Conservation (phyloP, 2,888 invertebrate genomes). For the Noctua janthe region DNA sequence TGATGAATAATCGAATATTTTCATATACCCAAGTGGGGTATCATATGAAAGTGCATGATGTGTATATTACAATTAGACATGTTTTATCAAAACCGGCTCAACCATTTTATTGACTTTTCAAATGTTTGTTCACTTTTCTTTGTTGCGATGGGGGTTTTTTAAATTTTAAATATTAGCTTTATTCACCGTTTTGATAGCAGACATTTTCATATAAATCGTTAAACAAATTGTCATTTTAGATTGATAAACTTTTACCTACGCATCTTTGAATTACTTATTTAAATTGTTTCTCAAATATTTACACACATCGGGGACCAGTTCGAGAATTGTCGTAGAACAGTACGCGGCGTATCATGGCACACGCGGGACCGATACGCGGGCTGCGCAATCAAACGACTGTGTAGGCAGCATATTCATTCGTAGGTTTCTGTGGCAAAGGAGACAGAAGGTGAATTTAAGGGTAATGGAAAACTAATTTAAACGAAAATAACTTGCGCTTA, state of each 20-base stretch:
- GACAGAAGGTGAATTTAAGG: slow-evolving; percentile 4
- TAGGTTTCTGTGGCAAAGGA: not conserved
- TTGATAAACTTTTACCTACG: not conserved
- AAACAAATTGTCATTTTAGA: not conserved
- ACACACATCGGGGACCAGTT: not conserved
- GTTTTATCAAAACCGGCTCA: too few relatives aligned
- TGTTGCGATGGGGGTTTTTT: too few relatives aligned
- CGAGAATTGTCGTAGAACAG: slow-evolving; percentile 8
- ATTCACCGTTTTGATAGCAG: not conserved
- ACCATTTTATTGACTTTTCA: too few relatives aligned
- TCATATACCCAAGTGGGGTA: too few relatives aligned
- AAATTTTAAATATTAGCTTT: too few relatives aligned
- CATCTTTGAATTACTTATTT: not conserved
- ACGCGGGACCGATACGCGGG: slow-evolving; percentile 41
- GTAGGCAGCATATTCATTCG: not conserved
- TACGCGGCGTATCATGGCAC: slow-evolving; percentile 26
- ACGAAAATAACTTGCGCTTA: not conserved
- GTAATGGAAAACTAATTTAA: not conserved
- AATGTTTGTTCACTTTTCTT: too few relatives aligned
- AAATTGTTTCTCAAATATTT: not conserved
- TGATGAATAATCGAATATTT: too few relatives aligned
- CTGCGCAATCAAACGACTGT: slow-evolving; percentile 26
- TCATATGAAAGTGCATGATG: too few relatives aligned
- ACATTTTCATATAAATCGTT: not conserved
- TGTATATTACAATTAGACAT: too few relatives aligned